A percentile compares a stretch with the other conserved stretches of the same genome.
Evolutionary conservation across 2,888 invertebrate genomes (phyloP).

Genomic region (Caenorhabditis imperialis): DNA sequence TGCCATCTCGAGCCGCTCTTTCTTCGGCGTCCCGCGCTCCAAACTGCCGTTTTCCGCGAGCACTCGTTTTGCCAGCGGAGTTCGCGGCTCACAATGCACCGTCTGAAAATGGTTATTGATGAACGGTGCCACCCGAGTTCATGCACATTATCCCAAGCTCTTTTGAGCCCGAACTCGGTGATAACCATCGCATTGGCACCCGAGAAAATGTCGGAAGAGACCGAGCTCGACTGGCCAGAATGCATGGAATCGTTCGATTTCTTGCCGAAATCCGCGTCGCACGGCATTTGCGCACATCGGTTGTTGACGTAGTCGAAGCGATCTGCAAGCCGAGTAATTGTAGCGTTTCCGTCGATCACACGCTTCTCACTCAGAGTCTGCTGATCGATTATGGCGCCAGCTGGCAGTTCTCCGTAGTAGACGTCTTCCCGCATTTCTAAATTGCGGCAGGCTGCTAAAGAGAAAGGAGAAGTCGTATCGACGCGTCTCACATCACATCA

Average conservation of each 20-base stretch:
- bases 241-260: background rate
- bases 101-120: too few species aligned
- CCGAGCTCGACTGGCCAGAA: background rate
- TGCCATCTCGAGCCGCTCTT: conserved; percentile 11
- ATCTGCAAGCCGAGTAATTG: conserved; percentile 39
- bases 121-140: background rate
- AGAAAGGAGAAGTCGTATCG: background rate
- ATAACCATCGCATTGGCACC: conserved; percentile 22
- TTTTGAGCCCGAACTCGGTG: conserved; percentile 41
- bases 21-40: background rate
- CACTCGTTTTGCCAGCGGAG: background rate
- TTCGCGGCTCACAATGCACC: too few species aligned
- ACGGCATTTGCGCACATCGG: background rate
- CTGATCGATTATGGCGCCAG: conserved; percentile 18
- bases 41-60: background rate
- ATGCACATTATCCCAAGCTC: conserved; percentile 12
- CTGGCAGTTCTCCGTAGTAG: conserved; percentile 49
- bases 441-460: conserved; percentile 18
- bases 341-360: conserved; percentile 1
- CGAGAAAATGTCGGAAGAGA: conserved; percentile 16
- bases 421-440: conserved; percentile 18
- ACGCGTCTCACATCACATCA: background rate
- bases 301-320: conserved; percentile 6
- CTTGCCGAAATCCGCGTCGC: background rate
- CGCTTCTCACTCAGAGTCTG: conserved; percentile 19